phyloP scores from a whole-genome alignment of 2,888 invertebrate genomes.

The Hyppa rectilinea region DNA sequence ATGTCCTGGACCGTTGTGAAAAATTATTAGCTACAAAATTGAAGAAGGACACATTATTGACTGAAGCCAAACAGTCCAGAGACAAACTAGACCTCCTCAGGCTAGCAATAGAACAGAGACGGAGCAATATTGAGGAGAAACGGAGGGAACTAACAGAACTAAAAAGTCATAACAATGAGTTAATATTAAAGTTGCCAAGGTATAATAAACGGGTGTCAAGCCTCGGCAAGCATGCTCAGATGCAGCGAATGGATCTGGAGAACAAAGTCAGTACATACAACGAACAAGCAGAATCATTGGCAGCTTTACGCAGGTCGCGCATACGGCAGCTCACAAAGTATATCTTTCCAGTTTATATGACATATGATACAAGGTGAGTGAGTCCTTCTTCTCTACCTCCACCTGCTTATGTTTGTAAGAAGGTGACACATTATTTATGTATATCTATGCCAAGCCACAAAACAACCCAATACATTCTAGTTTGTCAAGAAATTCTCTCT shows the following conservation, averaged over 20 bases:
- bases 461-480: neutral
- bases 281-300: conserved; percentile 78
- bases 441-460: neutral
- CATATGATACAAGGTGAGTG: conserved; percentile 84
- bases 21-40: conserved; percentile 81
- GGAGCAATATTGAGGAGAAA: conserved; percentile 79
- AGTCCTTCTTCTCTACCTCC: neutral
- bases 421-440: neutral
- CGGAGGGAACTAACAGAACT: conserved; percentile 76
- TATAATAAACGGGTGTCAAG: conserved; percentile 85
- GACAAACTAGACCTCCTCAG: conserved; percentile 84
- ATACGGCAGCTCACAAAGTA: conserved; percentile 86
- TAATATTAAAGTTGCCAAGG: conserved; percentile 82
- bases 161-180: conserved; percentile 80
- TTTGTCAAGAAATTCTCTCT: neutral
- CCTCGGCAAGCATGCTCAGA: conserved; percentile 80
- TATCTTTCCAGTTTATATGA: conserved; percentile 88
- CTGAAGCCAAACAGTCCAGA: conserved; percentile 84
- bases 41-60: conserved; percentile 82
- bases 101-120: conserved; percentile 85
- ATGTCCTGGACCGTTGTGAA: conserved; percentile 90
- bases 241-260: conserved; percentile 80
- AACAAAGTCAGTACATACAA: conserved; percentile 77
- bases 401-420: neutral
- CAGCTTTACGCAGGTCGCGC: conserved; percentile 82